phyloP scores from a whole-genome alignment of 1,140 invertebrate species.

The Bacillus rossius region DNA sequence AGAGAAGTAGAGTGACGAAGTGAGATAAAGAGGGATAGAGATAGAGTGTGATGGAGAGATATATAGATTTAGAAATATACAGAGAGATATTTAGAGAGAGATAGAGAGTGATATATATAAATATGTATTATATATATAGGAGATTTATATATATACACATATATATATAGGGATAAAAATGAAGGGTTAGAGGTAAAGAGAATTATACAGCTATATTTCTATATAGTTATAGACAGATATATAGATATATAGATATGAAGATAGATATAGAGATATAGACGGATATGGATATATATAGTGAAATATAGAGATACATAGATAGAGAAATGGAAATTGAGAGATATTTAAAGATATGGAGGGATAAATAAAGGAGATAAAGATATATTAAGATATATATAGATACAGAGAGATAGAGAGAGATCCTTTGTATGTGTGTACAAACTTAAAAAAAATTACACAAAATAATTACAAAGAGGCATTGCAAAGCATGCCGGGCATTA shows the following conservation, averaged over 20 bases:
- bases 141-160: background rate
- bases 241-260: too few species aligned
- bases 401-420: too few species aligned
- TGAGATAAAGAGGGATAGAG: background rate
- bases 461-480: too few species aligned
- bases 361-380: too few species aligned
- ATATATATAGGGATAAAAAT: background rate
- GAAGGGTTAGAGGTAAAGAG: too few species aligned
- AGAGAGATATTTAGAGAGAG: background rate
- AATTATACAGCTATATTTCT: background rate
- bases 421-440: too few species aligned
- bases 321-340: background rate
- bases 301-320: background rate
- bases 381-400: too few species aligned
- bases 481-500: too few species aligned
- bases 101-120: too few species aligned
- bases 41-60: background rate
- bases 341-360: background rate
- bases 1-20: background rate
- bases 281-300: background rate
- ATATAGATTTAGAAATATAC: too few species aligned
- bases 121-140: background rate
- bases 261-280: too few species aligned
- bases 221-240: background rate
- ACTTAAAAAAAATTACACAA: too few species aligned